Evolutionary conservation across 2,113 vertebrate species (phyloP).

Genomic region (Neogobius melanostomus): DNA sequence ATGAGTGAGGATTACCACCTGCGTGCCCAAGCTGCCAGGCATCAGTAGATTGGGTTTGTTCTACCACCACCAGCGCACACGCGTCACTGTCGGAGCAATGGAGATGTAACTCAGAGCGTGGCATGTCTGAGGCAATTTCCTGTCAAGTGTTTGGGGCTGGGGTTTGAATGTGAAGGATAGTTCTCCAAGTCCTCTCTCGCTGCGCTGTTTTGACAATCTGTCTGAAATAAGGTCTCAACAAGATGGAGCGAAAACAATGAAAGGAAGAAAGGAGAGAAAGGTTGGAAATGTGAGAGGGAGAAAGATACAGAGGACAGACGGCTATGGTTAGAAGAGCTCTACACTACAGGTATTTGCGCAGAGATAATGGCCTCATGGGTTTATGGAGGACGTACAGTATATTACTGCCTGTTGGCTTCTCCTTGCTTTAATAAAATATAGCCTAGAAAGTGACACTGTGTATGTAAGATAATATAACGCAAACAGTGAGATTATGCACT

Average conservation of each 20-base stretch:
- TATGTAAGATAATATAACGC: too few relatives aligned
- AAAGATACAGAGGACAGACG: neutral
- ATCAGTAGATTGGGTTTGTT: neutral
- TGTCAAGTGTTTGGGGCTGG: slow-evolving; percentile 11
- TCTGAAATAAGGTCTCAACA: slow-evolving; percentile 10
- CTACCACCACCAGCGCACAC: neutral
- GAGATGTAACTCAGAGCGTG: slow-evolving; percentile 6
- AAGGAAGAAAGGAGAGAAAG: neutral
- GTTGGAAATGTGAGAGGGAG: neutral
- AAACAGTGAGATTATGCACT: too few relatives aligned
- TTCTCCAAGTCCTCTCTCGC: neutral
- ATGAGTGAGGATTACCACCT: neutral
- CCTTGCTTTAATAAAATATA: too few relatives aligned
- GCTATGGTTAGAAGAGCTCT: neutral
- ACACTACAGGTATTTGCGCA: neutral
- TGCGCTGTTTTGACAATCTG: slow-evolving; percentile 9
- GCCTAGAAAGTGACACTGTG: too few relatives aligned
- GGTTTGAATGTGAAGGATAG: slow-evolving; percentile 9
- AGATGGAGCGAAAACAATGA: slow-evolving; percentile 3
- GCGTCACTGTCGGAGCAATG: neutral
- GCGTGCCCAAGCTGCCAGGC: neutral
- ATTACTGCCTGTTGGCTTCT: too few relatives aligned
- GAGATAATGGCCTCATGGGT: neutral
- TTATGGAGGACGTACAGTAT: neutral
- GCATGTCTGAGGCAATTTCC: slow-evolving; percentile 10